Evolutionary conservation across 2,113 vertebrate species (phyloP).

Genomic region (Phoxinus phoxinus): DNA sequence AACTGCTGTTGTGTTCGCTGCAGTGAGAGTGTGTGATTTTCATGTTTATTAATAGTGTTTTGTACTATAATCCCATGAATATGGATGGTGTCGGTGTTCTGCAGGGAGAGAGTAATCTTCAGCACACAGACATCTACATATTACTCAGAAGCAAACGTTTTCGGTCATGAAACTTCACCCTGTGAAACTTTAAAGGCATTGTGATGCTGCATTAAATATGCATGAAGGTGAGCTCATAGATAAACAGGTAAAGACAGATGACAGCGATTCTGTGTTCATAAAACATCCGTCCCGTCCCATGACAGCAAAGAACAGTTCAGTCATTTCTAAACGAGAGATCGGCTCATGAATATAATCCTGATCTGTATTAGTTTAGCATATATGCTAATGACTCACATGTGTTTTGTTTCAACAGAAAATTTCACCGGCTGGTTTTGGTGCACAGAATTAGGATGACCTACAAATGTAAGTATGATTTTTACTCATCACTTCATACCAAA

Average conservation of each 20-base stretch:
- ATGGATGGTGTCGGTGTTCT: conserved; percentile 20
- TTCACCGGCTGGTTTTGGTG: conserved; percentile 35
- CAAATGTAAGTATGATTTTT: conserved; percentile 72
- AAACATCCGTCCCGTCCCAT: background rate
- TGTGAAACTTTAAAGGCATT: conserved; percentile 39
- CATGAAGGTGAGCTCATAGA: conserved; percentile 44
- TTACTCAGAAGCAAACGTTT: background rate
- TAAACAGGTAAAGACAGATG: conserved; percentile 22
- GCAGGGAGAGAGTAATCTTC: conserved; percentile 8
- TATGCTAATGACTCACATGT: conserved; percentile 28
- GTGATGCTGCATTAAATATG: conserved; percentile 42
- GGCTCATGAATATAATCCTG: conserved; percentile 1
- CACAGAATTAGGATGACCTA: conserved; percentile 62
- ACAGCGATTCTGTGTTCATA: conserved; percentile 14
- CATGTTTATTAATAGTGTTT: conserved; percentile 24
- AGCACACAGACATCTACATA: background rate
- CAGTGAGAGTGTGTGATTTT: conserved; percentile 14
- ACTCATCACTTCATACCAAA: background rate
- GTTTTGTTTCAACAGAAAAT: conserved; percentile 65
- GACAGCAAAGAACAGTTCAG: background rate
- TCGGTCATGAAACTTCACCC: conserved; percentile 24
- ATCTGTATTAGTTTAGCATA: background rate
- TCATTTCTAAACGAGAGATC: background rate
- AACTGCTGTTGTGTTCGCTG: background rate
- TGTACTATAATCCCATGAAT: conserved; percentile 32